A percentile compares a stretch with the other conserved stretches of the same genome.
Conservation (phyloP, 1,140 invertebrate species). For the Aphidius ervi region DNA sequence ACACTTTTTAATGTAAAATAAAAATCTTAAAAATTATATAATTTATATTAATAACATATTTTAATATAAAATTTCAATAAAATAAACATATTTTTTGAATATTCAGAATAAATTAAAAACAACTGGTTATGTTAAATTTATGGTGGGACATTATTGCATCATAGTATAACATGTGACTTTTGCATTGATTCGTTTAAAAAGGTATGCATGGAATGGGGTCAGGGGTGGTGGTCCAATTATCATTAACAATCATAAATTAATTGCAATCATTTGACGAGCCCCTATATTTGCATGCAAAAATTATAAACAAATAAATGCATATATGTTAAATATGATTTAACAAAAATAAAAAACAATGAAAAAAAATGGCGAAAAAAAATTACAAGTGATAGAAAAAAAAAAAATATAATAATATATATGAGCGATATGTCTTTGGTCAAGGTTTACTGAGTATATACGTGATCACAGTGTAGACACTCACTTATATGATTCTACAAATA, state of each 20-base stretch:
- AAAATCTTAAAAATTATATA: conserved; percentile 1
- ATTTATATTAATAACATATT: too few species aligned
- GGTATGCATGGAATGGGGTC: conserved; percentile 13
- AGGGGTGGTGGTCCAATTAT: conserved; percentile 20
- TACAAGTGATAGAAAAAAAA: not conserved
- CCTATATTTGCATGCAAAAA: not conserved
- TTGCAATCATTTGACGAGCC: not conserved
- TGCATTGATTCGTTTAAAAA: not conserved
- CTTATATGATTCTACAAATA: too few species aligned
- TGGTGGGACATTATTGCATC: not conserved
- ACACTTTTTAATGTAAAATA: not conserved
- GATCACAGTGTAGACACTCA: too few species aligned
- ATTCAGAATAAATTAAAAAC: not conserved
- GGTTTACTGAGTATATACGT: too few species aligned
- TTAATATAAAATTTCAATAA: too few species aligned
- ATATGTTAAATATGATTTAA: not conserved
- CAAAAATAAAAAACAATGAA: not conserved
- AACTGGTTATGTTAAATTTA: conserved; percentile 7
- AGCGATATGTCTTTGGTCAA: too few species aligned
- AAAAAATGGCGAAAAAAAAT: not conserved
- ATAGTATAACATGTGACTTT: conserved; percentile 2
- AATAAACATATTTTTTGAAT: too few species aligned
- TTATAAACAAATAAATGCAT: not conserved
- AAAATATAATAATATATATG: too few species aligned
- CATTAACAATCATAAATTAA: conserved; percentile 6